A percentile compares a stretch with the other conserved stretches of the same genome.
phyloP scores from a whole-genome alignment of 2,888 invertebrate genomes.

The Dermolepida albohirtum region DNA sequence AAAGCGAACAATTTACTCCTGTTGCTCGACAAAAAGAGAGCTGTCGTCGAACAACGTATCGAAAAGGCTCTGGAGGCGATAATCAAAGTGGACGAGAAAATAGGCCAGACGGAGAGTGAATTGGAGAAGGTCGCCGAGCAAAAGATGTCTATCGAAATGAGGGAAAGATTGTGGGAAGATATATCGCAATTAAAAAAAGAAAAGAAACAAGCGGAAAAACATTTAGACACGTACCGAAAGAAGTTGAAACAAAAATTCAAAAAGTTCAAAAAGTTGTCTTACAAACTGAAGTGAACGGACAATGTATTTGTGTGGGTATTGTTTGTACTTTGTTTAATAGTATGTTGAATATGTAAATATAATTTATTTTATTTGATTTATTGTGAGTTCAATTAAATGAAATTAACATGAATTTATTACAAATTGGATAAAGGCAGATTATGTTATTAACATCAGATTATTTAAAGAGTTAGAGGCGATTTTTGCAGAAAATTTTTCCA shows the following conservation, averaged over 20 bases:
- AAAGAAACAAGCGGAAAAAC: slow-evolving; percentile 19
- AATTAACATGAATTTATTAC: no score
- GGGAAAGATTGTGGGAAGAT: slow-evolving; percentile 14
- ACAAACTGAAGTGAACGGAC: slow-evolving; percentile 1
- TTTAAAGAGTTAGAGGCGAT: no score
- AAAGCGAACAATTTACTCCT: slow-evolving; percentile 26
- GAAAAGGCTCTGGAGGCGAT: slow-evolving; percentile 16
- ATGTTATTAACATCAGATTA: no score
- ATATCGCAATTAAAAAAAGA: slow-evolving; percentile 18
- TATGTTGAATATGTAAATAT: no score
- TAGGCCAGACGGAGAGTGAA: background rate
- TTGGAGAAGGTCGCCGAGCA: slow-evolving; percentile 21
- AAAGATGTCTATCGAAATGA: slow-evolving; percentile 16
- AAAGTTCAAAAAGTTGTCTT: slow-evolving; percentile 17
- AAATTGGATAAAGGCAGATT: no score
- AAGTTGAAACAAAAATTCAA: slow-evolving; percentile 12
- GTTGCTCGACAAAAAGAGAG: slow-evolving; percentile 8
- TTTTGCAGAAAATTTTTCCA: no score
- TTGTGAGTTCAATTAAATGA: no score
- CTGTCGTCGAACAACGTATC: slow-evolving; percentile 25
- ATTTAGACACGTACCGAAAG: slow-evolving; percentile 17
- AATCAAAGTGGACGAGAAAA: slow-evolving; percentile 11
- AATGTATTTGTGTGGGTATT: background rate
- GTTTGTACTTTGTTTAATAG: background rate
- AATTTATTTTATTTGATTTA: no score